A percentile compares a stretch with the other conserved stretches of the same genome.
phyloP scores from a whole-genome alignment of 2,113 vertebrate species.

The Sturnira hondurensis region DNA sequence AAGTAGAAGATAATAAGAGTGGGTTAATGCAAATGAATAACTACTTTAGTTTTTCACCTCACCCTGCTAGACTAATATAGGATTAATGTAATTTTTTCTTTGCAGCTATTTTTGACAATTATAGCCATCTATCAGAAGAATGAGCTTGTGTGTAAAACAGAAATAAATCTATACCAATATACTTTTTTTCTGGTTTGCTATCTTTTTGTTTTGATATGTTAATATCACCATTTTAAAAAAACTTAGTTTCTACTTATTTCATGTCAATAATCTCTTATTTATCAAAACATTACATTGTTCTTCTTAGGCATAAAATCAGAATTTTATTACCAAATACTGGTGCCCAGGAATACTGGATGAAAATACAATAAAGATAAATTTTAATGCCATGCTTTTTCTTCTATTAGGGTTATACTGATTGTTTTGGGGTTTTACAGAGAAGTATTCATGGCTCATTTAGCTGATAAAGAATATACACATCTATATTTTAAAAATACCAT shows the following conservation, averaged over 20 bases:
- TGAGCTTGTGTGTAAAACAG: not conserved
- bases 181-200: not conserved
- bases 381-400: not conserved
- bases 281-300: not conserved
- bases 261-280: not conserved
- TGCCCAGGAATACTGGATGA: not conserved
- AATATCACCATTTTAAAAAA: not conserved
- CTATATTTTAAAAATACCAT: not conserved
- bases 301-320: not conserved
- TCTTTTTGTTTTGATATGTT: slow-evolving; percentile 3
- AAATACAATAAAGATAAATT: not conserved
- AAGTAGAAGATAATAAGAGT: not conserved
- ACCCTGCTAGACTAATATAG: not conserved
- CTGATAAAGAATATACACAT: not conserved
- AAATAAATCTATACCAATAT: not conserved
- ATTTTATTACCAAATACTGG: not conserved
- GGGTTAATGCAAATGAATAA: not conserved
- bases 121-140: not conserved
- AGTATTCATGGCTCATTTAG: not conserved
- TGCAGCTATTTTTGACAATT: not conserved
- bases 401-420: not conserved
- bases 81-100: not conserved
- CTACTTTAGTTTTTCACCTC: not conserved
- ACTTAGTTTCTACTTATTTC: not conserved
- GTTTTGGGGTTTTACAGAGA: not conserved